Percentiles rank a stretch among this genome's conserved stretches.
Conservation (phyloP, 2,888 invertebrate species). For the Lasioglossum pauxillum region DNA sequence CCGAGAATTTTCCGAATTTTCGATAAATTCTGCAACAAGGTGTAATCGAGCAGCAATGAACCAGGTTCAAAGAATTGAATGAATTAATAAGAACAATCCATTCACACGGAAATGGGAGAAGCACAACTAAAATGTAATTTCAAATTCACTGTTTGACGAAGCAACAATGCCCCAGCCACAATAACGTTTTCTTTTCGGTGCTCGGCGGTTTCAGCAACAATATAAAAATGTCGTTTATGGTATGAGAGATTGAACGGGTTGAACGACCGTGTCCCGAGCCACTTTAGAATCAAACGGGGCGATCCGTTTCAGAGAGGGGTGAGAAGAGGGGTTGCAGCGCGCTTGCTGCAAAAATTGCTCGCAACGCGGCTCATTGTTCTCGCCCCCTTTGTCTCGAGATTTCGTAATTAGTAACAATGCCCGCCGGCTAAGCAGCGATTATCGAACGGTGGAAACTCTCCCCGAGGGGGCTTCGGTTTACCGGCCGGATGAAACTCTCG, state of each 20-base stretch:
- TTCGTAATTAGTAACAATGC: constrained; percentile 60
- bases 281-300: constrained; percentile 34
- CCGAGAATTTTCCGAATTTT: background rate
- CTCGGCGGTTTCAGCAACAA: background rate
- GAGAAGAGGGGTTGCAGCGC: constrained; percentile 15
- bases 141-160: background rate
- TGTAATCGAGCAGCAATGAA: background rate
- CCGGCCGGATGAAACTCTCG: constrained; percentile 31
- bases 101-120: background rate
- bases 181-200: background rate
- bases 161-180: background rate
- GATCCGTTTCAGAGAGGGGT: constrained; percentile 38
- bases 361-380: constrained; percentile 45
- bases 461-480: constrained; percentile 27
- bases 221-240: background rate
- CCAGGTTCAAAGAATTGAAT: background rate
- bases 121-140: background rate
- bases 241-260: constrained; percentile 17
- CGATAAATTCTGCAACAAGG: background rate
- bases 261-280: constrained; percentile 36
- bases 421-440: constrained; percentile 53
- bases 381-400: constrained; percentile 42
- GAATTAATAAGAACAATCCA: background rate
- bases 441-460: constrained; percentile 43
- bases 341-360: constrained; percentile 38